Evolutionary conservation across 2,797 vertebrate genomes (phyloP), one percentile per base, ranked within the genome.

Genomic region (Glossophaga mutica): DNA sequence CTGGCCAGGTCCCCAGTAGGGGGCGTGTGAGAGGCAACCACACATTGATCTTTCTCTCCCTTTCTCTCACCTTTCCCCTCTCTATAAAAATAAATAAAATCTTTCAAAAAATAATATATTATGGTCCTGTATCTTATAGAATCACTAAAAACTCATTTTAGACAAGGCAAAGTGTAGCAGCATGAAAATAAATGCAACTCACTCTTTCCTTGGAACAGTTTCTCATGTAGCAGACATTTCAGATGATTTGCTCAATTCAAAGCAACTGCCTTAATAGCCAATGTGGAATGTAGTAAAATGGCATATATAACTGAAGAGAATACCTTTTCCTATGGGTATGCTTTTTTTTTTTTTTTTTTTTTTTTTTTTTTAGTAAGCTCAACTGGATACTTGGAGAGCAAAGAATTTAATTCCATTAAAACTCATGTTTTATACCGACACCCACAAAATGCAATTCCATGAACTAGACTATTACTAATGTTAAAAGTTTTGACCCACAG

Each of bases 81-180:
- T 26, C 57, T 12, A 22, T 57, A 59, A 59, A 59, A 59, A 59
- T 26, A 57, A 57, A 24, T 57, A 57, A 59, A 29, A 59, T 59
- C 24, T 26, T 59, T 57, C 4, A 4, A 5, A 59, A 59, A 59
- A 34, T 14, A 44, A 74, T 50, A 48, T 71, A 78, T n/a, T 74
- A 74, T 1, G 65, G 2, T 55, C 90, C 50, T 77, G 0, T 59
- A 82, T 88, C 37, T 91, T 57, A 85, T 22, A 95, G 57, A 90
- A 62, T 55, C 48, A 74, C 48, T 82, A 34, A 92, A 96, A 94
- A 87, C 26, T 94, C 81, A 96, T 46, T 9, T 59, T 37, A 92
- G n/a, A 26, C 57, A 90, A 96, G 70, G 22, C 22, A 39, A n/a
- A 84, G 44, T 78, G 19, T 21, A 85, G 4, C 26, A 88, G 6